Evolutionary conservation across 2,797 vertebrate species (phyloP).

Genomic region (Anas georgica): DNA sequence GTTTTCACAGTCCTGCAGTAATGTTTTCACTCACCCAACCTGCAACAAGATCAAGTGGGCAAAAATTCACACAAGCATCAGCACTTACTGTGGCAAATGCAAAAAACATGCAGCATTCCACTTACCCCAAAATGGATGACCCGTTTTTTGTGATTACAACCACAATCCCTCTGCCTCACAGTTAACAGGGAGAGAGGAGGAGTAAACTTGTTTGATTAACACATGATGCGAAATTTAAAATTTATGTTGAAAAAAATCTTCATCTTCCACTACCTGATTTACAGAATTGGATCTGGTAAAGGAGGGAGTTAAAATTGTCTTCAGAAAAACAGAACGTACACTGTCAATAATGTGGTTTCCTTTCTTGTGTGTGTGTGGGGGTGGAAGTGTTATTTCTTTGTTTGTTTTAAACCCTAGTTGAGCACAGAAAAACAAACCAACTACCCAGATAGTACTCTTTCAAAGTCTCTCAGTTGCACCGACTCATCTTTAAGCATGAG

Average conservation of each 20-base stretch:
- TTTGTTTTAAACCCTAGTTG: neutral
- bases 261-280: neutral
- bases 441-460: neutral
- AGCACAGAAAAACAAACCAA: neutral
- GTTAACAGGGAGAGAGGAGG: neutral
- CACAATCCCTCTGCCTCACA: neutral
- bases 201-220: neutral
- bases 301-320: neutral
- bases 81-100: neutral
- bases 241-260: neutral
- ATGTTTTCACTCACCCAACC: neutral
- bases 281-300: neutral
- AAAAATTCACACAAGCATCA: neutral
- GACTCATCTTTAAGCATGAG: neutral
- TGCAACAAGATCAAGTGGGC: neutral
- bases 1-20: neutral
- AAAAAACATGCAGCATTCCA: neutral
- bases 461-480: neutral
- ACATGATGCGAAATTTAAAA: neutral
- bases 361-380: no score
- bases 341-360: neutral
- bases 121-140: neutral
- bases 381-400: neutral
- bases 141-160: neutral
- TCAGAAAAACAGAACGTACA: neutral